phyloP scores from a whole-genome alignment of 2,113 vertebrate genomes.

The Scatophagus argus region DNA sequence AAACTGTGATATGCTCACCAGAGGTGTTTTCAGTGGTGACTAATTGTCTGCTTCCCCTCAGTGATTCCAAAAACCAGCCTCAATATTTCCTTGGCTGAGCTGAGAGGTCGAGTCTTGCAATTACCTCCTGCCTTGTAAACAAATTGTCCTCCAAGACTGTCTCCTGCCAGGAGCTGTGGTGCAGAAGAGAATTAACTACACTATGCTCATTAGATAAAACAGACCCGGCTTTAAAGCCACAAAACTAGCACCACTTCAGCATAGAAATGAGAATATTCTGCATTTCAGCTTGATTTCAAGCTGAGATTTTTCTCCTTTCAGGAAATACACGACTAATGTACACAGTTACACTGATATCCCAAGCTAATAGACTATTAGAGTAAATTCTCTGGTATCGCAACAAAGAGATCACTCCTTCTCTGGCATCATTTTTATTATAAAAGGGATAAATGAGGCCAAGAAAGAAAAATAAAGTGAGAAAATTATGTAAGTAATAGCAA shows the following conservation, averaged over 20 bases:
- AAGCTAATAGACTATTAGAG: constrained; percentile 24
- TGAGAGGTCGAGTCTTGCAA: constrained; percentile 61
- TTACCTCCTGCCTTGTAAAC: constrained; percentile 77
- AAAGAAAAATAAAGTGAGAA: background rate
- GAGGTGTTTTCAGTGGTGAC: constrained; percentile 53
- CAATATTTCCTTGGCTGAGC: constrained; percentile 66
- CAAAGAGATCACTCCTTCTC: background rate
- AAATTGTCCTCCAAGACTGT: constrained; percentile 72
- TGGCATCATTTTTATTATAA: background rate
- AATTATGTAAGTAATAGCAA: constrained; percentile 6
- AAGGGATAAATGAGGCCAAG: background rate
- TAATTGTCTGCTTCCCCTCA: constrained; percentile 67
- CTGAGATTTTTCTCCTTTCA: background rate
- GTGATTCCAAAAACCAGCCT: constrained; percentile 52
- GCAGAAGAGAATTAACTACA: constrained; percentile 62
- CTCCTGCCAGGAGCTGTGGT: constrained; percentile 62
- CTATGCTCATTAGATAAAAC: constrained; percentile 64
- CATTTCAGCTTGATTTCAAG: constrained; percentile 29
- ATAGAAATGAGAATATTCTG: constrained; percentile 38
- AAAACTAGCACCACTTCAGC: constrained; percentile 22
- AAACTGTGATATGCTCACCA: constrained; percentile 23
- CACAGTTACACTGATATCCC: background rate
- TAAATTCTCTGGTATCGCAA: background rate
- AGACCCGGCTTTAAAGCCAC: constrained; percentile 19
- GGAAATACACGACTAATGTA: constrained; percentile 4